These are phyloP conservation scores for Sebastes hubbsi DNA, from an alignment of 2,797 vertebrate species.

Conservation along the genomic window DNA sequence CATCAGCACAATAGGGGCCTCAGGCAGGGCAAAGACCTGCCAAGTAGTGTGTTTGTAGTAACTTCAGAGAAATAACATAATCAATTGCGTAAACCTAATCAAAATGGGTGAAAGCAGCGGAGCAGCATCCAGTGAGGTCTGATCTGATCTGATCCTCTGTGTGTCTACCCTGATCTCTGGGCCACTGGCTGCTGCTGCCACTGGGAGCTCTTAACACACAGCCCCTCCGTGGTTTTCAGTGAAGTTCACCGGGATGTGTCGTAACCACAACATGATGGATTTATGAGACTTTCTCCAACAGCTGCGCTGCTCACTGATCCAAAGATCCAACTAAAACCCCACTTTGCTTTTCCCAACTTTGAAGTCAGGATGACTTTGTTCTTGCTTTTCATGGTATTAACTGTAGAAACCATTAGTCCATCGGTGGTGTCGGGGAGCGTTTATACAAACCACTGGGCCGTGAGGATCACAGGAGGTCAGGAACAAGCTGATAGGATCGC, in stretches of 20 bases:
- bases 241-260: background rate
- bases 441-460: slow-evolving; percentile 93
- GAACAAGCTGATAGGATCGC: slow-evolving; percentile 85
- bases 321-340: background rate
- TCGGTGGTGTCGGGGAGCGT: slow-evolving; percentile 51
- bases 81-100: background rate
- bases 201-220: background rate
- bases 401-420: slow-evolving; percentile 13
- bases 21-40: no score
- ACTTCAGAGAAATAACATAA: no score
- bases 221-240: background rate
- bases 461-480: slow-evolving; percentile 84
- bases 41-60: no score
- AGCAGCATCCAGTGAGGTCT: background rate
- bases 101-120: background rate
- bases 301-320: background rate
- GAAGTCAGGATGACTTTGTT: slow-evolving; percentile 56
- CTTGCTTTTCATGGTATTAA: slow-evolving; percentile 45
- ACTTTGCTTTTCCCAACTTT: background rate
- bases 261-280: background rate
- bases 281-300: background rate
- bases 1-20: no score
- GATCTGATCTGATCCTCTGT: background rate
- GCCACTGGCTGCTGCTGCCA: background rate
- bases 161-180: background rate